Conservation (phyloP, 2,113 vertebrate species). For the Turnix velox region DNA sequence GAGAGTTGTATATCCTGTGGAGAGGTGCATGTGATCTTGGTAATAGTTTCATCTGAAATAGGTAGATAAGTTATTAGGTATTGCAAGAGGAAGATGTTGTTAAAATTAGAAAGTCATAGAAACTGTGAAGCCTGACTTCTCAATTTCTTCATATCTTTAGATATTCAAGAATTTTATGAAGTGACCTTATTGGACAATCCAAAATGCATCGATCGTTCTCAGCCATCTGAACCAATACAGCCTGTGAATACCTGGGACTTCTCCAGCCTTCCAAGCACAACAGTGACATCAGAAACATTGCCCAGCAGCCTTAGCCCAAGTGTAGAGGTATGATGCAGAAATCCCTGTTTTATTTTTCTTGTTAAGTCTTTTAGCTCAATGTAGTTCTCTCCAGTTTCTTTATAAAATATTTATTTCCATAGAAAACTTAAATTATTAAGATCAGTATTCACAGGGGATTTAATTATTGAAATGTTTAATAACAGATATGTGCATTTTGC, state of each 20-base stretch:
- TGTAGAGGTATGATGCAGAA: slow-evolving; percentile 80
- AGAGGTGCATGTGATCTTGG: neutral
- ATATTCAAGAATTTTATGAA: slow-evolving; percentile 99
- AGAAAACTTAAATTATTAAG: neutral
- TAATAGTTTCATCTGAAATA: neutral
- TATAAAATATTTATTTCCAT: slow-evolving; percentile 18
- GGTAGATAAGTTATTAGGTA: neutral
- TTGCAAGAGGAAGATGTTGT: neutral
- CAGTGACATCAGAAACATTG: slow-evolving; percentile 89
- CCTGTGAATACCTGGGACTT: slow-evolving; percentile 93
- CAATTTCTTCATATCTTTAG: slow-evolving; percentile 60
- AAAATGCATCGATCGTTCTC: slow-evolving; percentile 82
- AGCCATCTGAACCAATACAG: slow-evolving; percentile 74
- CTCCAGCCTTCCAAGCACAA: slow-evolving; percentile 90
- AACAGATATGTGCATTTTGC: neutral
- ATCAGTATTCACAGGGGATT: neutral
- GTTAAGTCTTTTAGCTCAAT: neutral
- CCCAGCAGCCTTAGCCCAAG: slow-evolving; percentile 90
- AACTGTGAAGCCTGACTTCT: neutral
- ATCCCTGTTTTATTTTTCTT: neutral
- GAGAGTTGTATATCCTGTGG: neutral
- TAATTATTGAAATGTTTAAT: slow-evolving; percentile 22
- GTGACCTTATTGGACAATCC: slow-evolving; percentile 97
- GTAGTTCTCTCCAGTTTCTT: neutral
- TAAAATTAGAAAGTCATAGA: neutral